These are phyloP conservation scores for Schizotus pectinicornis DNA, from an alignment of 2,888 invertebrate genomes.

Conservation along the genomic window DNA sequence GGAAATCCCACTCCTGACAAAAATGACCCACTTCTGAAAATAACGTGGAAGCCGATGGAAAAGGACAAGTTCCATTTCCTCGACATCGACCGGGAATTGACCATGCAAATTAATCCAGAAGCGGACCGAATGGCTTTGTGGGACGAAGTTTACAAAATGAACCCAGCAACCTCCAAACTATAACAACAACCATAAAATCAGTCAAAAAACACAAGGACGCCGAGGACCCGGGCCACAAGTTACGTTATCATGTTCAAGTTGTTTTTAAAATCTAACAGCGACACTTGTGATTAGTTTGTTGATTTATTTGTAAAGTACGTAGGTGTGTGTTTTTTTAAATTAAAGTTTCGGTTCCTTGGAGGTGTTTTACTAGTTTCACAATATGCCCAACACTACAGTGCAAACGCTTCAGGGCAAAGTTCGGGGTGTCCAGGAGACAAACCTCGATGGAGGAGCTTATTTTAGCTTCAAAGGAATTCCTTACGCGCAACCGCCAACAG, in stretches of 20 bases:
- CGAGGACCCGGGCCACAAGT: no score
- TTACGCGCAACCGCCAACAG: conserved; percentile 55
- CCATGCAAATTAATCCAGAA: conserved; percentile 41
- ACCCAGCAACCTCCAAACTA: background rate
- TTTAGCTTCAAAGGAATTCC: conserved; percentile 46
- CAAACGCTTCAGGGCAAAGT: background rate
- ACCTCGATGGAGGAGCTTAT: background rate
- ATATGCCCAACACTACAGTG: background rate
- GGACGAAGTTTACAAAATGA: conserved; percentile 32
- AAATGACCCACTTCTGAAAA: conserved; percentile 23
- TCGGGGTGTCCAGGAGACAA: background rate
- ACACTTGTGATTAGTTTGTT: no score
- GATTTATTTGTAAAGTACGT: no score
- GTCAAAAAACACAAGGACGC: no score
- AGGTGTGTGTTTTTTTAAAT: no score
- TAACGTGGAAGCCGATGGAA: conserved; percentile 42
- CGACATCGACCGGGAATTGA: conserved; percentile 45
- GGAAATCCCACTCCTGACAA: conserved; percentile 32
- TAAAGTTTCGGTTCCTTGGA: no score
- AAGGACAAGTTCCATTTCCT: conserved; percentile 40
- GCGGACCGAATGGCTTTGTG: conserved; percentile 46
- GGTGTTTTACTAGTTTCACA: no score
- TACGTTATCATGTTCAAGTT: no score
- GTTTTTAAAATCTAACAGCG: no score
- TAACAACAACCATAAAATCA: no score